phyloP scores from a whole-genome alignment of 2,113 vertebrate genomes.

The Psilopsiagon aymara region DNA sequence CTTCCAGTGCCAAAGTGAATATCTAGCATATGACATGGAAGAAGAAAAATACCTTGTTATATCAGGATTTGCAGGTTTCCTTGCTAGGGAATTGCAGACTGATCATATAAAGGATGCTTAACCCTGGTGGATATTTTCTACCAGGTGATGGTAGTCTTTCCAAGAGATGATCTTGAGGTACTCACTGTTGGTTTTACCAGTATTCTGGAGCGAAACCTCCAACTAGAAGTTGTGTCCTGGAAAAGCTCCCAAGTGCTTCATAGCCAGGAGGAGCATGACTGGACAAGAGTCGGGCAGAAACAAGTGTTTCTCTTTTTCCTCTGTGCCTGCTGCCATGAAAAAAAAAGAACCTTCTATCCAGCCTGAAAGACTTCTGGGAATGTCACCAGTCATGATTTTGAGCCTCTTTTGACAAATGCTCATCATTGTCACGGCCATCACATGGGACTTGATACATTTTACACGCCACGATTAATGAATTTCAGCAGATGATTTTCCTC shows the following conservation, averaged over 20 bases:
- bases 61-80: background rate
- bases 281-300: background rate
- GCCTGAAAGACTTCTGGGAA: background rate
- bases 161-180: background rate
- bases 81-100: background rate
- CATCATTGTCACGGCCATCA: background rate
- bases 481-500: background rate
- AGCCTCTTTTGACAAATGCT: background rate
- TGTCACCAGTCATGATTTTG: background rate
- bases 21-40: background rate
- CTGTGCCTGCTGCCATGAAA: background rate
- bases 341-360: background rate
- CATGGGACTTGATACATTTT: background rate
- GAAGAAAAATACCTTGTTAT: background rate
- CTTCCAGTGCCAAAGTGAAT: background rate
- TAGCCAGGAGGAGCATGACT: rapidly evolving
- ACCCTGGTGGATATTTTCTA: background rate
- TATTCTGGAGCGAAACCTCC: background rate
- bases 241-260: background rate
- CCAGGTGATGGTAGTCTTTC: background rate
- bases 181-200: background rate
- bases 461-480: slow-evolving; percentile 14
- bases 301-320: background rate
- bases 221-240: background rate
- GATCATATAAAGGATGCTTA: background rate